These are phyloP conservation scores for Toxotes jaculatrix DNA, from an alignment of 2,113 vertebrate species.

Conservation along the genomic window DNA sequence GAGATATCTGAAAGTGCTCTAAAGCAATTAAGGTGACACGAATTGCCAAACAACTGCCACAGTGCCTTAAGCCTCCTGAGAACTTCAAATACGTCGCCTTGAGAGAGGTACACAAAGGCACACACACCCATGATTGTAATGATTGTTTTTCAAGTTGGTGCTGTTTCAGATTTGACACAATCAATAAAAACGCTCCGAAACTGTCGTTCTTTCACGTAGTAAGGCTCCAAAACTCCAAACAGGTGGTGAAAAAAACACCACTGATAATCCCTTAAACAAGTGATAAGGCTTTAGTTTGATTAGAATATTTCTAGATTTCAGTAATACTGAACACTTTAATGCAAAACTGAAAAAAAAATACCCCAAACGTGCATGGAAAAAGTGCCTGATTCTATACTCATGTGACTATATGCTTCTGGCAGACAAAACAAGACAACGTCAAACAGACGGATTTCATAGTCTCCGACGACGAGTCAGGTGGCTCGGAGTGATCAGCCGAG, in stretches of 20 bases:
- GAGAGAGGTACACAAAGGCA: constrained; percentile 33
- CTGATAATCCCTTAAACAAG: background rate
- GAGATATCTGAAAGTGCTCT: constrained; percentile 76
- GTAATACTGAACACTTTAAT: constrained; percentile 16
- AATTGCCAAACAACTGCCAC: constrained; percentile 77
- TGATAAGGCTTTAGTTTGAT: background rate
- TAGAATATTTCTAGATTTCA: background rate
- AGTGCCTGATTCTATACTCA: background rate
- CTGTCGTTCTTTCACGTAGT: background rate
- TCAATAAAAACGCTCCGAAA: constrained; percentile 17
- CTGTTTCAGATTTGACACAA: constrained; percentile 21
- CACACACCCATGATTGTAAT: constrained; percentile 32
- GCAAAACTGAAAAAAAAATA: background rate
- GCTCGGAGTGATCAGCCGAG: constrained; percentile 41
- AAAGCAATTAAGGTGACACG: constrained; percentile 79
- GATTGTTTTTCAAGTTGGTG: constrained; percentile 38
- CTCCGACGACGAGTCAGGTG: constrained; percentile 28
- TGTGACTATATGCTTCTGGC: constrained; percentile 14
- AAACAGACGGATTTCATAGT: constrained; percentile 32
- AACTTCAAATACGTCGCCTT: constrained; percentile 67
- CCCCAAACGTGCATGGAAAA: background rate
- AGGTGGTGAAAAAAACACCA: background rate
- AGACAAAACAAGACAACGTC: constrained; percentile 29
- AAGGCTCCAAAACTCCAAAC: background rate
- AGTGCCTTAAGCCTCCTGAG: constrained; percentile 66